Evolutionary conservation across 2,888 invertebrate species (phyloP), one percentile per base, ranked within the genome.

Genomic region (Drosophila phalerata): DNA sequence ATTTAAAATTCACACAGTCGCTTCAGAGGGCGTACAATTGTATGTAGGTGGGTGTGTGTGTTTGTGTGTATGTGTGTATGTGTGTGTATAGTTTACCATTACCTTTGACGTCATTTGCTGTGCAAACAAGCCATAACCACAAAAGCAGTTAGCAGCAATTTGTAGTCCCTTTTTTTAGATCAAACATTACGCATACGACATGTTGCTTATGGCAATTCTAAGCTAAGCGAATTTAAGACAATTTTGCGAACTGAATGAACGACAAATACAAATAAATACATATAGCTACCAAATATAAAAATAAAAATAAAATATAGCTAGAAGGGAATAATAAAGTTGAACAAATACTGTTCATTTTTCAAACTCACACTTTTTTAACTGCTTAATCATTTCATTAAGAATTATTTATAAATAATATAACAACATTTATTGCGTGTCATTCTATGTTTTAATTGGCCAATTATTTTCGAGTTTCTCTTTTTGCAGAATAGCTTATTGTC

Each of bases 31-130:
- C n/a, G 13, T 13, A 13, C 13, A 9, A 6, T 10, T 38, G 11
- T 40, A 19, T 28, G 34, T 40, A 28, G 55, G 38, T 37, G 25
- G 51, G 45, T 40, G 32, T 51, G 49, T 30, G 15, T 56, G 58
- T 43, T 34, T 57, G 38, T 37, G 30, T 56, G 40, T 34, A 15
- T 45, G 37, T 38, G 55, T 15, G 22, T 38, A 13, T 25, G 38
- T 37, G 22, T 37, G 42, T 53, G 64, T 55, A 15, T 19, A 61
- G 75, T 55, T 56, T 60, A 45, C 22, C 38, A 56, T 84, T 73
- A 70, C 78, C 81, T 88, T 84, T 84, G 88, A 84, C 83, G 83
- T 84, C 83, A 83, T 86, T 83, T 69, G 71, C 48, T 57, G 30
- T 69, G 67, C 84, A 67, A 73, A 79, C 80, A 85, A 65, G 22